Conservation (phyloP, 2,888 invertebrate genomes). For the Anorthoa munda region DNA sequence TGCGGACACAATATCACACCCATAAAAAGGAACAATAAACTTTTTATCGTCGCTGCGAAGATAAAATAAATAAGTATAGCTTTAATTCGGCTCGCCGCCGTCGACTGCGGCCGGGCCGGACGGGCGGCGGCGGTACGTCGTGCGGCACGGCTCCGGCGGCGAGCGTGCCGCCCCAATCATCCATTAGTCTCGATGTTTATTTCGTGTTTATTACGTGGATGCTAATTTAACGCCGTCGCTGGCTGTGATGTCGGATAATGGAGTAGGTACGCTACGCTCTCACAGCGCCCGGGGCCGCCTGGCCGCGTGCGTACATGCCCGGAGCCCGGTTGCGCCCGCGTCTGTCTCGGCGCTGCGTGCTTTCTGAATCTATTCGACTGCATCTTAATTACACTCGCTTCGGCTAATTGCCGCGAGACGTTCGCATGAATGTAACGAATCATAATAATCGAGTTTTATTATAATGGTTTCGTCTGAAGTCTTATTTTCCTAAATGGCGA, state of each 20-base stretch:
- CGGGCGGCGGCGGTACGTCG: neutral
- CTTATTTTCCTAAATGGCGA: constrained; percentile 78
- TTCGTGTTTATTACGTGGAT: constrained; percentile 84
- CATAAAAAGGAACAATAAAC: constrained; percentile 86
- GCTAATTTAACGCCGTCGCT: constrained; percentile 80
- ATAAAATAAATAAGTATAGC: constrained; percentile 82
- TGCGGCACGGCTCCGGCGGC: constrained; percentile 39
- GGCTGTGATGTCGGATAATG: constrained; percentile 77
- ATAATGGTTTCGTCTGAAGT: constrained; percentile 76
- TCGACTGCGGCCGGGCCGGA: constrained; percentile 40
- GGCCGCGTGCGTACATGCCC: constrained; percentile 62
- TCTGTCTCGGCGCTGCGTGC: constrained; percentile 64
- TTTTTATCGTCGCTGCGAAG: constrained; percentile 81
- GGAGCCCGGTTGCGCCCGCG: constrained; percentile 39
- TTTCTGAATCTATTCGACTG: constrained; percentile 74
- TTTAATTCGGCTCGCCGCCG: constrained; percentile 74
- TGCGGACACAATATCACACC: constrained; percentile 77
- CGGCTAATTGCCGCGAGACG: constrained; percentile 74
- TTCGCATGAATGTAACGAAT: constrained; percentile 79
- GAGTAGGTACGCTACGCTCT: constrained; percentile 68
- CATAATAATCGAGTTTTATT: constrained; percentile 79
- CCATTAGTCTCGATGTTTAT: constrained; percentile 88
- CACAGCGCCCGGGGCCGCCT: constrained; percentile 53
- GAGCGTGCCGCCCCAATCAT: constrained; percentile 77
- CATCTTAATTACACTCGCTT: constrained; percentile 77